These are phyloP conservation scores for Eurypyga helias DNA, from an alignment of 2,113 vertebrate genomes.

Conservation along the genomic window DNA sequence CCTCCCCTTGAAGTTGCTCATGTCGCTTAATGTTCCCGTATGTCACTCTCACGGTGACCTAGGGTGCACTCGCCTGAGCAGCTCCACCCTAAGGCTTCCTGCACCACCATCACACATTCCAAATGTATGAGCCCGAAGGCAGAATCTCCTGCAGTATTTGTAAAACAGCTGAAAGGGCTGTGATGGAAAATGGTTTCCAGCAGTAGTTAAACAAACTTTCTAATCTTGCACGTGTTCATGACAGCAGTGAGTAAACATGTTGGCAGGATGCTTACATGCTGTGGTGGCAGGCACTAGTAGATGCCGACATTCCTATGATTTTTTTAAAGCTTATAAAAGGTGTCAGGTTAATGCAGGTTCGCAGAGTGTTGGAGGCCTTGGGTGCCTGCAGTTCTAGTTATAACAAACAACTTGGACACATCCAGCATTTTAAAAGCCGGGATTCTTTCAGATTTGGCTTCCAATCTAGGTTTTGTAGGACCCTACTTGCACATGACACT, in stretches of 20 bases:
- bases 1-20: accelerated
- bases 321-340: background rate
- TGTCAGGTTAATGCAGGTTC: background rate
- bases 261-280: background rate
- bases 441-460: background rate
- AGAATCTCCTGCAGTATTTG: background rate
- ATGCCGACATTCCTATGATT: background rate
- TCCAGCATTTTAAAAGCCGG: background rate
- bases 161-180: background rate
- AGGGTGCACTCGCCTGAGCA: accelerated
- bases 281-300: background rate
- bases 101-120: background rate
- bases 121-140: accelerated
- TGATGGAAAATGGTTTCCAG: background rate
- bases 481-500: background rate
- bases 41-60: background rate
- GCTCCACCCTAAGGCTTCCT: background rate
- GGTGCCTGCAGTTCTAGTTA: background rate
- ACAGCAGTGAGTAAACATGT: background rate
- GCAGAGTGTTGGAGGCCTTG: background rate
- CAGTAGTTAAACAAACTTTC: background rate
- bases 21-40: accelerated
- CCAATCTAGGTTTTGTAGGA: background rate
- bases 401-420: background rate
- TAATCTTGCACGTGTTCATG: background rate